phyloP scores from a whole-genome alignment of 2,113 vertebrate genomes.

The Lycaon pictus region DNA sequence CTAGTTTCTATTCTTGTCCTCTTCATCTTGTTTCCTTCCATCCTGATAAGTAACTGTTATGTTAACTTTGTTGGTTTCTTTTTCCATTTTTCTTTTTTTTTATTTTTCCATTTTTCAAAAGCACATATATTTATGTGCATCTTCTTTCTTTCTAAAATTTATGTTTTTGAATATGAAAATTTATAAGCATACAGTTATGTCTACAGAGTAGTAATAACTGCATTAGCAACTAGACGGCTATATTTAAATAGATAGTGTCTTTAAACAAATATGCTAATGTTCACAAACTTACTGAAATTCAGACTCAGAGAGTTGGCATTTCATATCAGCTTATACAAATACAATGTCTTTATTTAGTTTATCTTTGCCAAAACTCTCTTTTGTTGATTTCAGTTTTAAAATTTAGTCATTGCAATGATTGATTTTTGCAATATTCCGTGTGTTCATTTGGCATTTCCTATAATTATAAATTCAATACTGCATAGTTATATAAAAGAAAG shows the following conservation, averaged over 20 bases:
- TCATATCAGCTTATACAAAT: background rate
- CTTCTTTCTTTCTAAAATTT: background rate
- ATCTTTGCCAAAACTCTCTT: constrained; percentile 57
- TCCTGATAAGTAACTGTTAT: background rate
- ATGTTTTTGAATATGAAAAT: background rate
- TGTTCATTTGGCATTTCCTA: constrained; percentile 53
- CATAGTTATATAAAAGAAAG: background rate
- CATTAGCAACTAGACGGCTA: background rate
- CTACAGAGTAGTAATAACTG: background rate
- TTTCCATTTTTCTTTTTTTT: background rate
- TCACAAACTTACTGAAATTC: constrained; percentile 34
- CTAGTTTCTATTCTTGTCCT: background rate
- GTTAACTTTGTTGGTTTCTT: background rate
- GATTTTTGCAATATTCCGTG: constrained; percentile 44
- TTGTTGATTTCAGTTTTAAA: constrained; percentile 39
- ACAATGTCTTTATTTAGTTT: background rate
- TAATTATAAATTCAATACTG: background rate
- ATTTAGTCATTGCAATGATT: constrained; percentile 25
- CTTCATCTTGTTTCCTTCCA: background rate
- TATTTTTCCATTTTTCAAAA: background rate
- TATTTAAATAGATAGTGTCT: background rate
- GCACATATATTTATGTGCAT: background rate
- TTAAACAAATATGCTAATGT: constrained; percentile 3
- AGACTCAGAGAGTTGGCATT: background rate
- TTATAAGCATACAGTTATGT: background rate